These are phyloP conservation scores for Caerostris darwini DNA, from an alignment of 1,140 invertebrate genomes.

Conservation along the genomic window DNA sequence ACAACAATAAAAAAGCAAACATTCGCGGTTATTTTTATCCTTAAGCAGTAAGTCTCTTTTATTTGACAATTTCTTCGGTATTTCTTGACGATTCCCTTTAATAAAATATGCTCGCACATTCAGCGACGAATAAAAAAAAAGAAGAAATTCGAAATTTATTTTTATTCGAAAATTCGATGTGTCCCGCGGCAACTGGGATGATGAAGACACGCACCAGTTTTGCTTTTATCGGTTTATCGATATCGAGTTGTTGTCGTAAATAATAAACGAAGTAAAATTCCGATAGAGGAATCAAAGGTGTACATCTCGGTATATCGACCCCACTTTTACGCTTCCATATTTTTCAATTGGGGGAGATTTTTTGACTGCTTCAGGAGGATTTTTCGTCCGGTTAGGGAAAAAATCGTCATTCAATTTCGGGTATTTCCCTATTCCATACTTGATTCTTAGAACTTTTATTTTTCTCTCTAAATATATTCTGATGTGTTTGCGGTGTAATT, in stretches of 20 bases:
- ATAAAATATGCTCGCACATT: neutral
- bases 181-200: neutral
- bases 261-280: conserved; percentile 16
- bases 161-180: neutral
- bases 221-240: conserved; percentile 32
- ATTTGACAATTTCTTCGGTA: neutral
- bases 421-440: no score
- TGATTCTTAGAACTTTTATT: no score
- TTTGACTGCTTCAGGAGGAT: neutral
- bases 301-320: neutral
- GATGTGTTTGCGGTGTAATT: no score
- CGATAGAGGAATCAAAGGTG: neutral
- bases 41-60: neutral
- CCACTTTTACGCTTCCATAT: neutral
- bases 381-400: neutral
- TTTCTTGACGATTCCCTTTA: neutral
- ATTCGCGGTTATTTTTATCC: no score
- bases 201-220: neutral
- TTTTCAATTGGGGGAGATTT: neutral
- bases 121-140: neutral
- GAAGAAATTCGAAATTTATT: neutral
- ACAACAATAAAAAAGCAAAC: no score
- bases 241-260: neutral
- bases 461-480: no score
- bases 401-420: neutral